These are phyloP conservation scores for Anguilla megastoma DNA, from an alignment of 2,797 vertebrate genomes.

Conservation along the genomic window DNA sequence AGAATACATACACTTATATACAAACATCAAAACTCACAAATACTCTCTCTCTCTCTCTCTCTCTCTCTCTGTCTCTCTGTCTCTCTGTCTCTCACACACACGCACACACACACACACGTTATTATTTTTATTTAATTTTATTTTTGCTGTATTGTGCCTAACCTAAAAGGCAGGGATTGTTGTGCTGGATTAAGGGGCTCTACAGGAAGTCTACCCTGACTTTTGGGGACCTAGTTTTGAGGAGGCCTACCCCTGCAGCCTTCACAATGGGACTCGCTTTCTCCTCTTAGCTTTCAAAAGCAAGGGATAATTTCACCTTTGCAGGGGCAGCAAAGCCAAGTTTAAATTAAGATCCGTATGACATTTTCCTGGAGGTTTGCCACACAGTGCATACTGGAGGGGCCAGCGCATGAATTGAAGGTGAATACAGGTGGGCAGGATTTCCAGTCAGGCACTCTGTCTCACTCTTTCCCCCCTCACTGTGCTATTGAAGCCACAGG, in stretches of 20 bases:
- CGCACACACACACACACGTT: conserved; percentile 35
- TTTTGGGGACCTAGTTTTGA: conserved; percentile 61
- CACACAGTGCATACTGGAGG: background rate
- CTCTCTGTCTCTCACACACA: background rate
- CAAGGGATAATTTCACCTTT: conserved; percentile 37
- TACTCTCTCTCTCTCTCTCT: background rate
- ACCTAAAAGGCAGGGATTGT: conserved; percentile 59
- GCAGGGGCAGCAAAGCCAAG: background rate
- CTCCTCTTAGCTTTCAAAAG: conserved; percentile 47
- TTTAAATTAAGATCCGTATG: conserved; percentile 31
- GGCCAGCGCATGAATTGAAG: conserved; percentile 12
- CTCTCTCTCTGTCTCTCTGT: conserved; percentile 7
- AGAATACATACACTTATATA: background rate
- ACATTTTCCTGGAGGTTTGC: conserved; percentile 36
- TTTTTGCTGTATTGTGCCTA: conserved; percentile 48
- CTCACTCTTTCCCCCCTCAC: background rate
- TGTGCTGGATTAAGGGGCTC: conserved; percentile 61
- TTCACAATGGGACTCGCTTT: conserved; percentile 54
- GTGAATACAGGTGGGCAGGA: background rate
- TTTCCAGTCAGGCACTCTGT: background rate
- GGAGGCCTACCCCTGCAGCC: conserved; percentile 51
- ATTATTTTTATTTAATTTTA: conserved; percentile 36
- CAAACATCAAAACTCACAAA: background rate
- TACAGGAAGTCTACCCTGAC: conserved; percentile 49
- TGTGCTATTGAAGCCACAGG: conserved; percentile 43